Base-by-base conservation (phyloP, 2,888 invertebrate species). In the Acleris sparsana region DNA sequence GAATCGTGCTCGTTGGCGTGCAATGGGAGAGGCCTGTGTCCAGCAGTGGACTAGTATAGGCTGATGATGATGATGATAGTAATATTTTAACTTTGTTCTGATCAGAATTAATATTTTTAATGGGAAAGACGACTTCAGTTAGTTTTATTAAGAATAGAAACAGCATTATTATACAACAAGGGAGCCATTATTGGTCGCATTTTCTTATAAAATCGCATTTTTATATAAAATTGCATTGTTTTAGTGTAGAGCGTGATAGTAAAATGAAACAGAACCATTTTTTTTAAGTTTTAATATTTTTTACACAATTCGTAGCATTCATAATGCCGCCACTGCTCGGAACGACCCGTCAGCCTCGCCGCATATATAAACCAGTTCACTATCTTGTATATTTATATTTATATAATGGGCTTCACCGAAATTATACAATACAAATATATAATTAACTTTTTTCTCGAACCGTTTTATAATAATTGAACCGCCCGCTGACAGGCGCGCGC, bases 261-360 rank as follows among this genome's bases (percentile, higher is more conserved):
- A 63, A 86, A 90, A 89, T 85, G 75, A 93, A 92, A 92, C 88
- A 80, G 87, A 70, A 73, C 33, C 72, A 59, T 79, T 85, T 88
- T 92, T 93, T 93, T 89, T 86, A 87, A 84, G 86, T 93, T 93
- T 93, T 93, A 93, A 93, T 93, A 89, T 93, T 93, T 93, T 93
- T 93, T 93, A 93, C 93, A 93, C 93, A 93, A 93, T 93, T 92
- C 84, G 92, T 92, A 93, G 93, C 93, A 93, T 93, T 93, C 89
- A 92, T 92, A 93, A 93, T 93, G 93, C 93, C 88, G 92, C 90
- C 92, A 90, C 86, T 82, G 86, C 80, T 80, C 83, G 79, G 82
- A 72, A 70, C 84, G 84, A 82, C 83, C 81, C 83, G 86, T 80
- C 92, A 87, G 89, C 90, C 78, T 68, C 65, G 66, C 78, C 82